Evolutionary conservation across 2,888 invertebrate species (phyloP).

Genomic region (Tiphia femorata): DNA sequence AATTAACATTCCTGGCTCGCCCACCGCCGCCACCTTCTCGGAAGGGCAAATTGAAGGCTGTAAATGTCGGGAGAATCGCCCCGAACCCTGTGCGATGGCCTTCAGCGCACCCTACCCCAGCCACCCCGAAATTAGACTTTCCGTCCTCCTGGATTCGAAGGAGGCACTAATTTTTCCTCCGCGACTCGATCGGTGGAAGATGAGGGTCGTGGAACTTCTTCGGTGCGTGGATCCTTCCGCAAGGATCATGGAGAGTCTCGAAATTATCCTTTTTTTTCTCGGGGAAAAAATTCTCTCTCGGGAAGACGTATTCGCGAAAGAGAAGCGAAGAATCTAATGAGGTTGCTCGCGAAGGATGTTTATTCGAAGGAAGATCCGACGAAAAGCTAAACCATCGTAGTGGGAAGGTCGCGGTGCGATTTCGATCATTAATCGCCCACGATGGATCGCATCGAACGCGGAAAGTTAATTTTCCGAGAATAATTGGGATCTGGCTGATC

Average conservation of each 20-base stretch:
- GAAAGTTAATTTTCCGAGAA: slow-evolving; percentile 62
- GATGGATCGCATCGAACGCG: slow-evolving; percentile 39
- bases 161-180: slow-evolving; percentile 23
- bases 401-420: slow-evolving; percentile 8
- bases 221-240: too few species aligned
- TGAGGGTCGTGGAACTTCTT: too few species aligned
- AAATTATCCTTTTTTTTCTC: too few species aligned
- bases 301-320: too few species aligned
- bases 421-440: slow-evolving; percentile 32
- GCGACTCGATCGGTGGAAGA: too few species aligned
- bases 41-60: slow-evolving; percentile 64
- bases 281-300: too few species aligned
- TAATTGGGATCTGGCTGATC: slow-evolving; percentile 64
- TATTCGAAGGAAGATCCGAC: too few species aligned
- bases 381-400: neutral
- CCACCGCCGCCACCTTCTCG: slow-evolving; percentile 56
- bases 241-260: too few species aligned
- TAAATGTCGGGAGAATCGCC: slow-evolving; percentile 62
- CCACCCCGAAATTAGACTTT: slow-evolving; percentile 52
- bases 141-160: slow-evolving; percentile 22
- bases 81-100: slow-evolving; percentile 47
- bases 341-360: too few species aligned
- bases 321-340: neutral
- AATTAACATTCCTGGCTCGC: slow-evolving; percentile 68
- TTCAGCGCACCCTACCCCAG: slow-evolving; percentile 25